Evolutionary conservation across 1,140 invertebrate species (phyloP).

Genomic region (Eubasilissa regina): DNA sequence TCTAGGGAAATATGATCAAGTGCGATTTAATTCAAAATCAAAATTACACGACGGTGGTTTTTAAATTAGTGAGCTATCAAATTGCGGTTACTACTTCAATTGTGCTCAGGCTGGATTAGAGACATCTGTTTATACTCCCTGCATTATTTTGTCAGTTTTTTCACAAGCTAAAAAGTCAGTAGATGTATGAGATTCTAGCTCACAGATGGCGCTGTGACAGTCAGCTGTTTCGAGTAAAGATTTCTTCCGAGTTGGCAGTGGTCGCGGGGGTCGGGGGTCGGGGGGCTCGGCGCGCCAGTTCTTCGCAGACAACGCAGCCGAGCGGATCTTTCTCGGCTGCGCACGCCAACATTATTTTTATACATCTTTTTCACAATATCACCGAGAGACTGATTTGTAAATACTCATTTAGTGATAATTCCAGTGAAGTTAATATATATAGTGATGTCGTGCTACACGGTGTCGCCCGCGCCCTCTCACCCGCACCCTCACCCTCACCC

Average conservation of each 20-base stretch:
- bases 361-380: constrained; percentile 50
- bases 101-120: no score
- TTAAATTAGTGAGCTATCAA: no score
- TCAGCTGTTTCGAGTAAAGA: constrained; percentile 19
- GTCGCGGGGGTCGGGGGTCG: neutral
- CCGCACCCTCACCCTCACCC: no score
- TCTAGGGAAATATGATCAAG: no score
- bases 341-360: constrained; percentile 43
- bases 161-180: no score
- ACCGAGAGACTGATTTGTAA: constrained; percentile 53
- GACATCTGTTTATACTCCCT: no score
- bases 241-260: neutral
- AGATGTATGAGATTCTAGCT: neutral
- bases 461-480: constrained; percentile 26
- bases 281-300: constrained; percentile 28
- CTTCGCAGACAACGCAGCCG: constrained; percentile 47
- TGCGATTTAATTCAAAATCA: no score
- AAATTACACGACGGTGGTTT: no score
- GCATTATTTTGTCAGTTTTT: no score
- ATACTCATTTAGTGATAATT: constrained; percentile 44
- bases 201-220: constrained; percentile 20
- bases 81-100: no score
- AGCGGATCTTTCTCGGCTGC: constrained; percentile 40
- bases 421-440: constrained; percentile 35
- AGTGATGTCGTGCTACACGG: constrained; percentile 47